phyloP scores from a whole-genome alignment of 1,140 invertebrate species.

The Camponotus floridanus region DNA sequence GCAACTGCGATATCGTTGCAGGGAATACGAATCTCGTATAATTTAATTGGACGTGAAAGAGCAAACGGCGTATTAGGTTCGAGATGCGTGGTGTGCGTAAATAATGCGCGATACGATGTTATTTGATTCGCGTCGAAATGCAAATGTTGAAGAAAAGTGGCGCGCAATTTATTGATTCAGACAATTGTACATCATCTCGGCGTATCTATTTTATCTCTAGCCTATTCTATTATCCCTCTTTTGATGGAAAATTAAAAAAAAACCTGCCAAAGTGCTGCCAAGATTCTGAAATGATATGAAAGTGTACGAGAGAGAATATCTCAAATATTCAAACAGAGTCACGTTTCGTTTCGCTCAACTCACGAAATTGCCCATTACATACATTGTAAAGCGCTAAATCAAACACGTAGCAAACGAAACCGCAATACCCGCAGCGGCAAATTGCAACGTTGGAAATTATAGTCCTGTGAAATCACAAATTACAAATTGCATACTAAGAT shows the following conservation, averaged over 20 bases:
- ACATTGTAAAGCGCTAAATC: constrained; percentile 26
- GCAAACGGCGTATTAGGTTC: neutral
- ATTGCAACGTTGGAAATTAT: constrained; percentile 42
- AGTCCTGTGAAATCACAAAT: constrained; percentile 34
- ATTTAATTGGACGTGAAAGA: neutral
- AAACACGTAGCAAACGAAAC: neutral
- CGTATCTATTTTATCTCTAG: no score
- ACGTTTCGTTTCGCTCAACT: constrained; percentile 2
- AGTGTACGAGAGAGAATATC: neutral
- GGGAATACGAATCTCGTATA: neutral
- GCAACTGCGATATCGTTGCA: constrained; percentile 31
- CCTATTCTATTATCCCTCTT: neutral
- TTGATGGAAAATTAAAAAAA: neutral
- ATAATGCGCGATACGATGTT: neutral
- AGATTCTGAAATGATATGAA: neutral
- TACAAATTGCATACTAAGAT: constrained; percentile 25
- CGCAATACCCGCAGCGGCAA: constrained; percentile 3
- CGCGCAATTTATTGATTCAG: neutral
- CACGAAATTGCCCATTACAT: neutral
- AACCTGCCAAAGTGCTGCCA: neutral
- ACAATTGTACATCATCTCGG: neutral
- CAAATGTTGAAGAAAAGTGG: neutral
- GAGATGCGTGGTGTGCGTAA: neutral
- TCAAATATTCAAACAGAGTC: constrained; percentile 10
- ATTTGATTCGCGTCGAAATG: neutral